These are phyloP conservation scores for Peucedramus taeniatus DNA, from an alignment of 2,113 vertebrate species.

Conservation along the genomic window DNA sequence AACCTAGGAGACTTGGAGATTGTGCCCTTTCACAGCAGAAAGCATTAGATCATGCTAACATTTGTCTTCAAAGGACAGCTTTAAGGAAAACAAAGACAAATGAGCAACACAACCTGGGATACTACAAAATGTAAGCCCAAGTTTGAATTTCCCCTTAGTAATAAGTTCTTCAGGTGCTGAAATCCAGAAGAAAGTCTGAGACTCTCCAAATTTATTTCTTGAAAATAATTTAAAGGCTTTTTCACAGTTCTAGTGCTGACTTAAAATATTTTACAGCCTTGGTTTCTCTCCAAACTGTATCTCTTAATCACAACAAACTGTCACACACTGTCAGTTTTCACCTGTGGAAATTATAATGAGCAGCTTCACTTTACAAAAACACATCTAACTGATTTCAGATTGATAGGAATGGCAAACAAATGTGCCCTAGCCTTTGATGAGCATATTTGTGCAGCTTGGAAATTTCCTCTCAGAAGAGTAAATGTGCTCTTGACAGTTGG, in stretches of 20 bases:
- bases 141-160: neutral
- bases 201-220: neutral
- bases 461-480: neutral
- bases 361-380: constrained; percentile 43
- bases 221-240: neutral
- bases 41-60: neutral
- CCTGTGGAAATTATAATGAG: constrained; percentile 43
- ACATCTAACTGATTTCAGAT: constrained; percentile 35
- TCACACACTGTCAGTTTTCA: constrained; percentile 46
- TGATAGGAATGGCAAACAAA: constrained; percentile 31
- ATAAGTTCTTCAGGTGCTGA: neutral
- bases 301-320: constrained; percentile 56
- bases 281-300: neutral
- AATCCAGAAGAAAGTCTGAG: neutral
- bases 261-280: constrained; percentile 28
- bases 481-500: neutral
- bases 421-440: constrained; percentile 29
- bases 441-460: constrained; percentile 7
- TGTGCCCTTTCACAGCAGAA: neutral
- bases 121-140: neutral
- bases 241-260: neutral
- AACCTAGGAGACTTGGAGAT: neutral
- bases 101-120: neutral
- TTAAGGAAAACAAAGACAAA: neutral
- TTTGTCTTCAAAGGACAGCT: neutral